Conservation (phyloP, 2,113 vertebrate species). For the Rousettus leschenaultii region DNA sequence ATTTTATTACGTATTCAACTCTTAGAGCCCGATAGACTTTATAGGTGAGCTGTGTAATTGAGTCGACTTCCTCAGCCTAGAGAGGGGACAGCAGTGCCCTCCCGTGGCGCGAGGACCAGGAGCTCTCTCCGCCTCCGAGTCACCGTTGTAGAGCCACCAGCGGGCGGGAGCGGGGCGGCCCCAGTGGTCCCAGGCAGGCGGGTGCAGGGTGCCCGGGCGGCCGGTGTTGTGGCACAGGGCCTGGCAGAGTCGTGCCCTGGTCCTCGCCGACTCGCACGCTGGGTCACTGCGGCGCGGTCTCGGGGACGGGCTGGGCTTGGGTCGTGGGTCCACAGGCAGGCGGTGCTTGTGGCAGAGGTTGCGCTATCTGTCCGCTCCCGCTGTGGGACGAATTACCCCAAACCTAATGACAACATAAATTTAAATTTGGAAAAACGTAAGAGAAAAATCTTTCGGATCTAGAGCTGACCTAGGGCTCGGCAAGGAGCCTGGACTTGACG, state of each 20-base stretch:
- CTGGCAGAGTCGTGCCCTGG: fast-evolving
- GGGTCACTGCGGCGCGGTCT: neutral
- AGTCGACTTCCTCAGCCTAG: neutral
- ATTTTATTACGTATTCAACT: neutral
- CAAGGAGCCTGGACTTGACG: neutral
- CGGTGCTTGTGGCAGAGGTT: neutral
- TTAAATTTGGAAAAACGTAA: neutral
- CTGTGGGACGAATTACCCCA: neutral
- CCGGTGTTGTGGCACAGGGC: neutral
- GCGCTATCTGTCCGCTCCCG: neutral
- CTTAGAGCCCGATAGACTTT: neutral
- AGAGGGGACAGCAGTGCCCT: neutral
- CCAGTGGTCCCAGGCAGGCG: neutral
- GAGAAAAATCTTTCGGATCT: neutral
- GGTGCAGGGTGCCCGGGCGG: neutral
- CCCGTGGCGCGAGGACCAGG: neutral
- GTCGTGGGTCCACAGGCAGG: neutral
- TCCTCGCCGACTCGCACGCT: too few relatives aligned
- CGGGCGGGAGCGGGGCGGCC: neutral
- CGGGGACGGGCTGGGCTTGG: neutral
- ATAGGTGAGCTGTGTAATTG: neutral
- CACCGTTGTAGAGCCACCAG: fast-evolving
- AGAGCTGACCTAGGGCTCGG: neutral
- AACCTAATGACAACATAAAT: neutral
- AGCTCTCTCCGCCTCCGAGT: neutral